Evolutionary conservation across 1,140 invertebrate genomes (phyloP).

Genomic region (Dendroctonus valens): DNA sequence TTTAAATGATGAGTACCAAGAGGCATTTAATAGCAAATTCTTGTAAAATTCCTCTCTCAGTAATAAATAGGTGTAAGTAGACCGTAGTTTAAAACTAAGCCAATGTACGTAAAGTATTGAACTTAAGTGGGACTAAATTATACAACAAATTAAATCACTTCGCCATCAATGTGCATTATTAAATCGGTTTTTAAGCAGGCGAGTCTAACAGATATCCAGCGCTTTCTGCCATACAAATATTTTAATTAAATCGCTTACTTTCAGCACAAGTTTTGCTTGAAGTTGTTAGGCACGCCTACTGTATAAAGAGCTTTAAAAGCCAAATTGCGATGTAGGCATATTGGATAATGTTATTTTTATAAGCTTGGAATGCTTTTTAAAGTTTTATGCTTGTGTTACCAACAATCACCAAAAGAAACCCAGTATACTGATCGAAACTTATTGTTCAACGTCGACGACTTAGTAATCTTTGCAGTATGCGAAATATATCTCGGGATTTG

Average conservation of each 20-base stretch:
- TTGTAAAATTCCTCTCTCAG: conserved; percentile 20
- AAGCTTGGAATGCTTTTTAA: conserved; percentile 4
- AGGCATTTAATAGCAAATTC: conserved; percentile 30
- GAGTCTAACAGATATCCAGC: background rate
- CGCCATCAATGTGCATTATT: conserved; percentile 24
- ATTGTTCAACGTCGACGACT: too few relatives aligned
- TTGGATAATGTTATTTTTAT: conserved; percentile 17
- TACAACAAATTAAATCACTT: conserved; percentile 15
- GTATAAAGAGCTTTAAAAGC: conserved; percentile 12
- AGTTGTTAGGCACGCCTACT: background rate
- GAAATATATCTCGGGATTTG: too few relatives aligned
- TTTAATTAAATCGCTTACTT: background rate
- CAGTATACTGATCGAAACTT: background rate
- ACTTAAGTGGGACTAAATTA: conserved; percentile 32
- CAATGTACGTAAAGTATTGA: conserved; percentile 26
- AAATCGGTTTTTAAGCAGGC: background rate
- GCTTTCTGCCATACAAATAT: background rate
- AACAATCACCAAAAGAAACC: background rate
- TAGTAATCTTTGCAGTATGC: too few relatives aligned
- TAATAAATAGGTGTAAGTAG: conserved; percentile 18
- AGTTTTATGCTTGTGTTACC: background rate
- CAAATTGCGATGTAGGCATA: background rate
- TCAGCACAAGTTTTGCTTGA: background rate
- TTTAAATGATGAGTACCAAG: conserved; percentile 28
- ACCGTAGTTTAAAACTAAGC: conserved; percentile 1